A percentile compares a stretch with the other conserved stretches of the same genome.
phyloP scores from a whole-genome alignment of 1,140 invertebrate species.

The Agraylea sexmaculata region DNA sequence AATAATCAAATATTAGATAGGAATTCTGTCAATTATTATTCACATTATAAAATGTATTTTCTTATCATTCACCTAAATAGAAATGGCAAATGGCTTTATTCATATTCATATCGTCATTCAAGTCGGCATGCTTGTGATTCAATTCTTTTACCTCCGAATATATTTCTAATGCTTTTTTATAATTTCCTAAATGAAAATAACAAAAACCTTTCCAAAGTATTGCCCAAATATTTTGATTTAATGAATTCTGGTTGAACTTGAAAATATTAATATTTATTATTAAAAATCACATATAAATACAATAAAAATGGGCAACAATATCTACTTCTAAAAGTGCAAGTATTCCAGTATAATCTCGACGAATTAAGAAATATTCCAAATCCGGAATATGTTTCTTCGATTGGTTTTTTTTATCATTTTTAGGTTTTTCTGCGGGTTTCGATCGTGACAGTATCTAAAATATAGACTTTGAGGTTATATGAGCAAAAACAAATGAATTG shows the following conservation, averaged over 20 bases:
- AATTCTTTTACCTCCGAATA: conserved; percentile 45
- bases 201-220: conserved; percentile 90
- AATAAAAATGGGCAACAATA: conserved; percentile 1
- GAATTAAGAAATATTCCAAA: conserved; percentile 82
- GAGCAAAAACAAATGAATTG: no score
- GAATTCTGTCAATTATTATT: no score
- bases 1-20: background rate
- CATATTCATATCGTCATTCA: conserved; percentile 45
- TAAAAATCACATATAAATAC: background rate
- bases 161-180: conserved; percentile 69
- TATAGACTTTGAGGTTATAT: background rate
- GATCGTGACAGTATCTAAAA: conserved; percentile 56
- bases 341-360: conserved; percentile 87
- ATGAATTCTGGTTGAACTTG: conserved; percentile 35
- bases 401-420: conserved; percentile 1
- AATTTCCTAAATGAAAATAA: conserved; percentile 90
- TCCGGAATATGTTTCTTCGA: conserved; percentile 44
- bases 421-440: conserved; percentile 43
- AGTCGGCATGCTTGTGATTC: conserved; percentile 28
- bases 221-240: conserved; percentile 47
- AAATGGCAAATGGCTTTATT: conserved; percentile 93
- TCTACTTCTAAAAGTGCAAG: conserved; percentile 83
- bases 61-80: conserved; percentile 66
- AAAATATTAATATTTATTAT: conserved; percentile 1
- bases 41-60: no score